A percentile compares a stretch with the other conserved stretches of the same genome.
Conservation (phyloP, 2,888 invertebrate species). For the Aplocera efformata region DNA sequence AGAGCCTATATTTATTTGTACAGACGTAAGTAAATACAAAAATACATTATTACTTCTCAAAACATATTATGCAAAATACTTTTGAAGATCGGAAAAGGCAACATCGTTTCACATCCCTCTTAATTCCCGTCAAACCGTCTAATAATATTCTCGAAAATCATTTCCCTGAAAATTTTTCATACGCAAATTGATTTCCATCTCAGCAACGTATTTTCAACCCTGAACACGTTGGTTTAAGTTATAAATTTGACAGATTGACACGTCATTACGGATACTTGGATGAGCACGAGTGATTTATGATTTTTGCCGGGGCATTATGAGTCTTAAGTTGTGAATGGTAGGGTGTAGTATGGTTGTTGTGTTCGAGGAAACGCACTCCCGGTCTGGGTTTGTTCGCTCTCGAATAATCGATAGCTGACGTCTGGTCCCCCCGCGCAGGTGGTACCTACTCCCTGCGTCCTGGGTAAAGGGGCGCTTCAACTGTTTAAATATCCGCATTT, state of each 20-base stretch:
- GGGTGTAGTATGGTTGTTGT: conserved; percentile 42
- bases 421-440: conserved; percentile 69
- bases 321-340: conserved; percentile 38
- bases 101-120: conserved; percentile 24
- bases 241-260: conserved; percentile 45
- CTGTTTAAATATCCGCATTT: not conserved
- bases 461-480: conserved; percentile 37
- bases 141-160: conserved; percentile 54
- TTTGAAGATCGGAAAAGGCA: conserved; percentile 19
- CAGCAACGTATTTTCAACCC: conserved; percentile 36
- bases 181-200: conserved; percentile 50
- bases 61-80: conserved; percentile 5
- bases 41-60: too few species aligned
- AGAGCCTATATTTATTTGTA: too few species aligned
- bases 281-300: conserved; percentile 60
- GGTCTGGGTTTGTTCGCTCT: conserved; percentile 69
- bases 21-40: too few species aligned
- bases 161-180: conserved; percentile 57
- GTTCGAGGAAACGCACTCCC: conserved; percentile 59
- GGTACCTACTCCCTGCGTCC: conserved; percentile 47
- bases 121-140: conserved; percentile 36
- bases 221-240: conserved; percentile 34
- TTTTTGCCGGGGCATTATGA: conserved; percentile 34
- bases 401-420: conserved; percentile 80
- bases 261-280: conserved; percentile 48